Conservation (phyloP, 2,797 vertebrate species). For the Chromobotia macracanthus region DNA sequence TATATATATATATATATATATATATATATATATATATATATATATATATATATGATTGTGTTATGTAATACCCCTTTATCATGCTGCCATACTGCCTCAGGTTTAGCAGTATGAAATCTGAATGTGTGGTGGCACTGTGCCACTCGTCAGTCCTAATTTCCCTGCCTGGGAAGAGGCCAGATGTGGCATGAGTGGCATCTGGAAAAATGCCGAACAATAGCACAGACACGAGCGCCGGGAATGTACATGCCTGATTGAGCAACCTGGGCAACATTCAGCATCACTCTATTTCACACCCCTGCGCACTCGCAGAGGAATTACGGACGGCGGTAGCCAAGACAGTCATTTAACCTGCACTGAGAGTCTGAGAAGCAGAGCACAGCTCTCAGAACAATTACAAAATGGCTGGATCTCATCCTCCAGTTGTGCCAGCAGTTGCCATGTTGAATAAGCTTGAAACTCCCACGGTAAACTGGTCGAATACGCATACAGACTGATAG, state of each 20-base stretch:
- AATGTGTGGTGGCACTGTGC: constrained; percentile 31
- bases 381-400: constrained; percentile 68
- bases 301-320: constrained; percentile 63
- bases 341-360: constrained; percentile 68
- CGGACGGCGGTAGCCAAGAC: constrained; percentile 62
- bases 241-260: constrained; percentile 22
- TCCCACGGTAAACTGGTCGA: background rate
- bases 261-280: constrained; percentile 61
- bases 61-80: constrained; percentile 19
- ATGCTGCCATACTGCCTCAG: background rate
- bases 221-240: background rate
- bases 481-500: background rate
- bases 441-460: constrained; percentile 4
- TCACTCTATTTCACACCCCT: constrained; percentile 66
- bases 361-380: constrained; percentile 59
- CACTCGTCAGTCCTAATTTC: constrained; percentile 25
- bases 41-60: no score
- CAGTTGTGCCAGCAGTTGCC: constrained; percentile 43
- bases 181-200: constrained; percentile 34
- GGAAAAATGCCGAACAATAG: constrained; percentile 43
- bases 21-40: background rate
- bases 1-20: background rate
- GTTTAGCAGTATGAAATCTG: constrained; percentile 8
- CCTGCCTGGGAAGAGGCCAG: constrained; percentile 27
- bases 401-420: constrained; percentile 61